Evolutionary conservation across 2,113 vertebrate genomes (phyloP).

Genomic region (Aplodontia rufa): DNA sequence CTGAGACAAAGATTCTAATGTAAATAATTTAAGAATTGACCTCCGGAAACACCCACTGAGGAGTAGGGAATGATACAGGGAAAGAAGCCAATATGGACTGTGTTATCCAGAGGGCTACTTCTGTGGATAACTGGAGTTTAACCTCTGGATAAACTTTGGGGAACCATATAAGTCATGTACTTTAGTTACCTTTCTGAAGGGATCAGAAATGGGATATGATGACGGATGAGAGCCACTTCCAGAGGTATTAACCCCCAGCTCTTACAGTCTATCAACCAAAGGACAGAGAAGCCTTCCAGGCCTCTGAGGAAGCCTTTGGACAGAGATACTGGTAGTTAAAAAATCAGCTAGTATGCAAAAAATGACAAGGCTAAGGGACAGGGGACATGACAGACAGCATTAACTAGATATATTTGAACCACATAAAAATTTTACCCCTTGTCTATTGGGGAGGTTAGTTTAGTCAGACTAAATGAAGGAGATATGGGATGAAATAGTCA

Average conservation of each 20-base stretch:
- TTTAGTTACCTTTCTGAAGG: neutral
- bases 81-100: neutral
- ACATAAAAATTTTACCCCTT: neutral
- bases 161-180: neutral
- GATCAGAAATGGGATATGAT: neutral
- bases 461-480: neutral
- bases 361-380: neutral
- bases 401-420: constrained; percentile 8
- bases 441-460: neutral
- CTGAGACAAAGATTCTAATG: neutral
- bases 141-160: neutral
- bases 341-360: neutral
- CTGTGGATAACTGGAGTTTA: neutral
- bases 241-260: neutral
- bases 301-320: neutral
- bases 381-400: neutral
- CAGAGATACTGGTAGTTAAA: neutral
- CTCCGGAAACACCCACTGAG: neutral
- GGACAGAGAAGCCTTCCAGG: neutral
- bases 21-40: constrained; percentile 14
- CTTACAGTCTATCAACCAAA: neutral
- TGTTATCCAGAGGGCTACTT: neutral
- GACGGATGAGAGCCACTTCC: neutral
- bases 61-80: neutral
- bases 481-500: neutral